phyloP scores from a whole-genome alignment of 2,888 invertebrate species.

The Limenitis arthemis region DNA sequence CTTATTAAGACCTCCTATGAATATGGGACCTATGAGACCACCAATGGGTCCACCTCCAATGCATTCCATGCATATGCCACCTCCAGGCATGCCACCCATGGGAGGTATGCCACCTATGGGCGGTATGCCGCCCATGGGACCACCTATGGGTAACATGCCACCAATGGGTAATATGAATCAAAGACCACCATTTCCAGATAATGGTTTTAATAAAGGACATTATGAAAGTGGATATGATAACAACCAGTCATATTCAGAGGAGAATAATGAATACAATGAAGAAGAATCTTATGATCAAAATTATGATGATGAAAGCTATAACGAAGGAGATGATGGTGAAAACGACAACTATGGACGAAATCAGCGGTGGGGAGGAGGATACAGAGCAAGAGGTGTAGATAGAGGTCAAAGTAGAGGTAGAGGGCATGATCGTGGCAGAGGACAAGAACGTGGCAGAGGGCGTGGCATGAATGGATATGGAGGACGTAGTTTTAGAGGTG shows the following conservation, averaged over 20 bases:
- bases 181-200: constrained; percentile 47
- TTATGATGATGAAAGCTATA: constrained; percentile 47
- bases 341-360: constrained; percentile 42
- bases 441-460: constrained; percentile 43
- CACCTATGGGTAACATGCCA: constrained; percentile 41
- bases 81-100: constrained; percentile 40
- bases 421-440: constrained; percentile 39
- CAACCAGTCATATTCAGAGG: constrained; percentile 47
- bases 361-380: constrained; percentile 53
- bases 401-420: constrained; percentile 47
- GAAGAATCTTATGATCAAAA: constrained; percentile 43
- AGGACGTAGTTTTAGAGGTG: constrained; percentile 30
- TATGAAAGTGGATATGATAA: constrained; percentile 48
- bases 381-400: constrained; percentile 43
- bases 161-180: constrained; percentile 37
- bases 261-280: constrained; percentile 41
- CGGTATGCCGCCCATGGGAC: constrained; percentile 38
- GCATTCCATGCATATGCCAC: constrained; percentile 41
- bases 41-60: constrained; percentile 32
- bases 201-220: constrained; percentile 55
- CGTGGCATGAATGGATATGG: constrained; percentile 38
- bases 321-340: constrained; percentile 44
- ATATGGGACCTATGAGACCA: constrained; percentile 35
- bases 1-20: constrained; percentile 29
- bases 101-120: constrained; percentile 39